These are phyloP conservation scores for Cyanoramphus novaezelandiae DNA, from an alignment of 2,113 vertebrate genomes.

Conservation along the genomic window DNA sequence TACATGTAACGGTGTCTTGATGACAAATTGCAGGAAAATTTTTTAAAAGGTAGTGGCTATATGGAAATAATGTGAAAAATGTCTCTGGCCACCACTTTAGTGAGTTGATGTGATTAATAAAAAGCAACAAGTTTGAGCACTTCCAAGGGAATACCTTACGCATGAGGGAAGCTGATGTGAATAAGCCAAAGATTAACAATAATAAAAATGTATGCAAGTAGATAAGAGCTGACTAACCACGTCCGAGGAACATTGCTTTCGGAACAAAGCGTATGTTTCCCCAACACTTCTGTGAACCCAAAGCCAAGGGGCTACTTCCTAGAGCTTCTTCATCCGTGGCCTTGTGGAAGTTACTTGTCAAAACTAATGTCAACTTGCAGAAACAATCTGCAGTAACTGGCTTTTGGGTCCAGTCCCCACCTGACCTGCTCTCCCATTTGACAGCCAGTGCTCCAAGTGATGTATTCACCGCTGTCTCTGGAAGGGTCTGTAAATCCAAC, in stretches of 20 bases:
- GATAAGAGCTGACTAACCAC: background rate
- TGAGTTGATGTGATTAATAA: background rate
- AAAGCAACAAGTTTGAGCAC: background rate
- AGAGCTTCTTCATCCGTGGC: background rate
- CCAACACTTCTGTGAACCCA: background rate
- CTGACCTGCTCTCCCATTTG: fast-evolving
- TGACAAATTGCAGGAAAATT: background rate
- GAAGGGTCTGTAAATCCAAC: background rate
- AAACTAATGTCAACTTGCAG: background rate
- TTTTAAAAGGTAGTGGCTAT: background rate
- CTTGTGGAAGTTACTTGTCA: background rate
- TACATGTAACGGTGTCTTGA: conserved; percentile 31
- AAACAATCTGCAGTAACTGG: background rate
- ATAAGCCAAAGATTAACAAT: conserved; percentile 1
- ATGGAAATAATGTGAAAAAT: background rate
- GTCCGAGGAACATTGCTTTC: background rate
- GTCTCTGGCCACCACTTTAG: background rate
- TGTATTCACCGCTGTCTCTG: background rate
- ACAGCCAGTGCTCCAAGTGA: background rate
- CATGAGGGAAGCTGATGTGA: conserved; percentile 21
- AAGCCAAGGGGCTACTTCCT: background rate
- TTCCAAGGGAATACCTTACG: background rate
- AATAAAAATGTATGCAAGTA: conserved; percentile 24
- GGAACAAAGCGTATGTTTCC: background rate
- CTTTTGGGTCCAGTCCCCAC: background rate